Conservation (phyloP, 2,113 vertebrate species). For the Myrmophylax atrothorax region DNA sequence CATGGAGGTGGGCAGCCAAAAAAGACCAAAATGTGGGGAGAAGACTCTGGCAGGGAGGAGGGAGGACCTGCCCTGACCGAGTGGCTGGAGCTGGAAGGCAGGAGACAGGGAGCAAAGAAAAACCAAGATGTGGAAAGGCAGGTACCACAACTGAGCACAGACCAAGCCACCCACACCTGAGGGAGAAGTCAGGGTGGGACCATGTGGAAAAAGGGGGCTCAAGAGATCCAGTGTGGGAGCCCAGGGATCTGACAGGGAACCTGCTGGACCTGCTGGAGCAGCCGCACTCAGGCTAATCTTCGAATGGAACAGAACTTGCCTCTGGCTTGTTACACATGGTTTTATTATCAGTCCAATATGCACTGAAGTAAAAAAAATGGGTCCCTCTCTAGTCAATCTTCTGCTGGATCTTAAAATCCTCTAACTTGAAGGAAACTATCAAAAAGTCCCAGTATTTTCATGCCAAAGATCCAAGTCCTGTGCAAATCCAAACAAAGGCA, state of each 20-base stretch:
- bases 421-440: background rate
- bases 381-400: background rate
- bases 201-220: background rate
- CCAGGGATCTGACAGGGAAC: slow-evolving; percentile 31
- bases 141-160: background rate
- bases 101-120: background rate
- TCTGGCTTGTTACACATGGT: background rate
- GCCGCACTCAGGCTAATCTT: background rate
- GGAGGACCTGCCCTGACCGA: background rate
- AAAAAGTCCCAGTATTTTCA: background rate
- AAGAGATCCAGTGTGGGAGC: background rate
- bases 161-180: background rate
- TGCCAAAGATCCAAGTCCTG: background rate
- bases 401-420: background rate
- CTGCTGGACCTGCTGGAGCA: slow-evolving; percentile 56
- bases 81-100: background rate
- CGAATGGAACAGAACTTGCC: background rate
- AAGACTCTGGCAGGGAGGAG: background rate
- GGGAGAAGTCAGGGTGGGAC: background rate
- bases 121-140: background rate
- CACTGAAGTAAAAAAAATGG: background rate
- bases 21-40: background rate
- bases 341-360: background rate
- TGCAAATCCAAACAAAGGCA: background rate
- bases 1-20: background rate